Conservation (phyloP, 1,140 invertebrate species). For the Globodera ellingtonae region DNA sequence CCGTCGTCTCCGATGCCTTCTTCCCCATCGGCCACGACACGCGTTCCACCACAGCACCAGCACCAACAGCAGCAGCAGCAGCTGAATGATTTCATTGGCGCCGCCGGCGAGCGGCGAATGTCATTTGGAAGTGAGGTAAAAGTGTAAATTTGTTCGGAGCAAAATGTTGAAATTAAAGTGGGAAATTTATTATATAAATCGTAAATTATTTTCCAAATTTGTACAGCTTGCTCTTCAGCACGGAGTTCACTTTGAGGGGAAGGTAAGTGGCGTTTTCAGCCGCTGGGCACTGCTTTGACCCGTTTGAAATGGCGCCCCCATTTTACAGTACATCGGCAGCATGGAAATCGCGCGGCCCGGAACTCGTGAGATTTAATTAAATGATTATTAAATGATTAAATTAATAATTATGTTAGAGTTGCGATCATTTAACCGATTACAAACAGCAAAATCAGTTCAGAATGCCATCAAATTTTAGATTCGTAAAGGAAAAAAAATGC, state of each 20-base stretch:
- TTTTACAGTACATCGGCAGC: slow-evolving; percentile 87
- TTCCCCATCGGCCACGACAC: neutral
- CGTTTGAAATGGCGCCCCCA: neutral
- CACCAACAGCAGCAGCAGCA: neutral
- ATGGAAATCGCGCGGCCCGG: slow-evolving; percentile 92
- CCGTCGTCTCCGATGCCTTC: neutral
- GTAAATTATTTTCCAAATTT: neutral
- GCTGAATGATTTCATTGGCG: neutral
- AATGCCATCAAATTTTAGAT: too few species aligned
- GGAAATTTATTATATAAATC: too few species aligned
- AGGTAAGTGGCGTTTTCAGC: slow-evolving; percentile 73
- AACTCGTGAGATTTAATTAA: slow-evolving; percentile 71
- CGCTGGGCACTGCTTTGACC: slow-evolving; percentile 14
- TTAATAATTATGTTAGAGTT: too few species aligned
- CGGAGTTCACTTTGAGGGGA: slow-evolving; percentile 92
- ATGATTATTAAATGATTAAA: too few species aligned
- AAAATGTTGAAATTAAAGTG: slow-evolving; percentile 15
- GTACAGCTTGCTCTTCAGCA: slow-evolving; percentile 86
- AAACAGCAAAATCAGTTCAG: too few species aligned
- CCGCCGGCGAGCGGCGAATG: slow-evolving; percentile 14
- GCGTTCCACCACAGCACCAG: too few species aligned
- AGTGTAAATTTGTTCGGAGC: neutral
- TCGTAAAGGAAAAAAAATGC: too few species aligned
- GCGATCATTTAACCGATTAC: too few species aligned
- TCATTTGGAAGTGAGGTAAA: slow-evolving; percentile 23